A percentile compares a stretch with the other conserved stretches of the same genome.
Conservation (phyloP, 2,797 vertebrate genomes). For the Myoxocephalus aenaeus region DNA sequence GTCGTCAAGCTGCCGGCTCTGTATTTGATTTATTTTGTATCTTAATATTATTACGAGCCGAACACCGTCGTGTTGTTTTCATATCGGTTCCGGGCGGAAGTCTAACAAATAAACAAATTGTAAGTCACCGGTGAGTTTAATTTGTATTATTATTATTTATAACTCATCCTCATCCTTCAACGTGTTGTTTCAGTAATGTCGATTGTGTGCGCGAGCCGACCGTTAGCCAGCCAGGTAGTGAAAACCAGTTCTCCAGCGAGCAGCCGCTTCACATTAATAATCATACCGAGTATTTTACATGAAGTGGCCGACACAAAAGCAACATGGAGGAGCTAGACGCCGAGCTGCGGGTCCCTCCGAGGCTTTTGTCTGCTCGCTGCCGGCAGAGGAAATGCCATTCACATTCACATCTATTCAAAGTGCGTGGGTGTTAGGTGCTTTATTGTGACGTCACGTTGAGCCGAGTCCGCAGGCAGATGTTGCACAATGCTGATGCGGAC, state of each 20-base stretch:
- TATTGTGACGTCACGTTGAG: neutral
- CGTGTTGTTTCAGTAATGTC: constrained; percentile 45
- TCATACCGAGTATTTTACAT: neutral
- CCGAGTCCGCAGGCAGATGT: constrained; percentile 45
- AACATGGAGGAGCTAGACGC: constrained; percentile 74
- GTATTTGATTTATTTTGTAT: no score
- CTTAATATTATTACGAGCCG: accelerated
- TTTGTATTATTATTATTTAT: neutral
- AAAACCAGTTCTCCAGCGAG: no score
- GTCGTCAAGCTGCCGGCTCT: constrained; percentile 37
- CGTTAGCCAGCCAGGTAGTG: no score
- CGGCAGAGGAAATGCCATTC: accelerated
- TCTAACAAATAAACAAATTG: constrained; percentile 19
- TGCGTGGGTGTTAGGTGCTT: no score
- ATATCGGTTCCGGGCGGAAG: constrained; percentile 17
- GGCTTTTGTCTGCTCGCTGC: constrained; percentile 47
- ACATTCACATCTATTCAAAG: accelerated
- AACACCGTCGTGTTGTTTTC: neutral
- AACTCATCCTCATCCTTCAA: constrained; percentile 32
- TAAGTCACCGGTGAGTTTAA: constrained; percentile 73
- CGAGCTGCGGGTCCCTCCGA: constrained; percentile 26
- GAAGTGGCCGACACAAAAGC: constrained; percentile 40
- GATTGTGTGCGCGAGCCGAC: constrained; percentile 47
- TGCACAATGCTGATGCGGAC: constrained; percentile 35
- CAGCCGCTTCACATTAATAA: neutral